Evolutionary conservation across 53 echinoderm and acorn worm genomes (phyloP), one percentile per base, ranked within the genome.

Genomic region (Zoroaster sp.): DNA sequence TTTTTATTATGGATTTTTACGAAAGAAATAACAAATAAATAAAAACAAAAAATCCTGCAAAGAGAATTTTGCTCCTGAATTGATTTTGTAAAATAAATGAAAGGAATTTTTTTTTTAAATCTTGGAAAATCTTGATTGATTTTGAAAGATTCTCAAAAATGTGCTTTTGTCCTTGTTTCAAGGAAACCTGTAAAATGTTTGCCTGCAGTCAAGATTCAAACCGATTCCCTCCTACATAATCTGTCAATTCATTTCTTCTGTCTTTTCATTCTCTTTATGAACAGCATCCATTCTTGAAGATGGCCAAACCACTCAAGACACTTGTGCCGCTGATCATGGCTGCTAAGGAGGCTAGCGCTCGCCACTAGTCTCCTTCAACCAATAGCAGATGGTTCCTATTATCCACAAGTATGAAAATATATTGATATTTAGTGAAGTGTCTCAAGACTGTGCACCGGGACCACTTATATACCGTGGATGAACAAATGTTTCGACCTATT

Each of bases 241-340:
- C n/a, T n/a, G n/a, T n/a, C n/a, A n/a, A n/a, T 46, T 46, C 13
- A 65, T 44, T 74, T 1, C 25, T 44, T 31, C 18, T 17, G 3
- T 75, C 49, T 46, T 90, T 74, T 68, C 40, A 40, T 41, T 66
- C 46, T 49, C 47, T 18, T 75, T 5, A 40, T 75, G 63, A n/a
- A n/a, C 94, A 98, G 98, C 98, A 98, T 83, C 96, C 96, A 37
- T 99, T 99, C 82, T 68, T 99, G 93, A 99, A 90, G 87, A 39
- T 90, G 85, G 94, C 99, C 80, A 99, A 99, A 75, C 99, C 99
- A 47, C 91, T 99, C 1, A 53, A 55, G 37, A 92, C 93, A 33
- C 90, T 99, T 41, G 89, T 91, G 43, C 99, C 99, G 0, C 93
- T 99, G 25, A 99, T 99, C 49, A 40, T 86, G 54, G 99, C 99